A percentile compares a stretch with the other conserved stretches of the same genome.
Conservation (phyloP, 2,888 invertebrate genomes). For the Aphodius granarius region DNA sequence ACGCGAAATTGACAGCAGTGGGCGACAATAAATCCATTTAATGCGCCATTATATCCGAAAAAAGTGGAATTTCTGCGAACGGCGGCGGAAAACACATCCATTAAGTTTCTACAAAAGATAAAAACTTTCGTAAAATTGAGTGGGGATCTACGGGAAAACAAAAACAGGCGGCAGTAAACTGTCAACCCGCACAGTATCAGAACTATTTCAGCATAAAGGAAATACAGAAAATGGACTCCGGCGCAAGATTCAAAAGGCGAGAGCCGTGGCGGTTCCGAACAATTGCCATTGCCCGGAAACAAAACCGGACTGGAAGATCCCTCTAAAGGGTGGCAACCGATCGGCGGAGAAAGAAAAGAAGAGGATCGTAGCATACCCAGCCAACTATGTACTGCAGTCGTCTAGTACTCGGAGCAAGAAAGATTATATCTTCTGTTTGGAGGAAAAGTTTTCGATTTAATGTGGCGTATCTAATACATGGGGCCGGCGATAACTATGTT, state of each 20-base stretch:
- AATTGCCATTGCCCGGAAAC: constrained; percentile 46
- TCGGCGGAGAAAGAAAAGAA: constrained; percentile 18
- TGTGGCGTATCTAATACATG: constrained; percentile 47
- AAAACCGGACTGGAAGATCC: constrained; percentile 38
- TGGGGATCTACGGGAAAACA: neutral
- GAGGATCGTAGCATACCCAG: no score
- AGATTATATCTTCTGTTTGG: constrained; percentile 33
- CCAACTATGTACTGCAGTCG: neutral
- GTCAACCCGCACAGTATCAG: neutral
- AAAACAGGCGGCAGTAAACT: neutral
- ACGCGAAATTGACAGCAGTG: neutral
- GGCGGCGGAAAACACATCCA: neutral
- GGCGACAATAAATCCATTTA: neutral
- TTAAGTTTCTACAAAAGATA: neutral
- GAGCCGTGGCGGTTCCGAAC: constrained; percentile 46
- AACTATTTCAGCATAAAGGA: constrained; percentile 23
- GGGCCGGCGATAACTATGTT: constrained; percentile 45
- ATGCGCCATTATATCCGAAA: neutral
- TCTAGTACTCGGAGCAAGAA: constrained; percentile 26
- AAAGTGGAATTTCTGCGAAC: neutral
- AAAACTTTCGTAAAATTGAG: neutral
- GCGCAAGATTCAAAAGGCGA: constrained; percentile 35
- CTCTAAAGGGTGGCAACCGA: constrained; percentile 21
- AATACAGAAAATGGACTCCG: constrained; percentile 6
- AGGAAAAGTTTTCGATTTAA: constrained; percentile 47